These are phyloP conservation scores for Catajapyx aquilonaris DNA, from an alignment of 1,140 invertebrate species.

Conservation along the genomic window DNA sequence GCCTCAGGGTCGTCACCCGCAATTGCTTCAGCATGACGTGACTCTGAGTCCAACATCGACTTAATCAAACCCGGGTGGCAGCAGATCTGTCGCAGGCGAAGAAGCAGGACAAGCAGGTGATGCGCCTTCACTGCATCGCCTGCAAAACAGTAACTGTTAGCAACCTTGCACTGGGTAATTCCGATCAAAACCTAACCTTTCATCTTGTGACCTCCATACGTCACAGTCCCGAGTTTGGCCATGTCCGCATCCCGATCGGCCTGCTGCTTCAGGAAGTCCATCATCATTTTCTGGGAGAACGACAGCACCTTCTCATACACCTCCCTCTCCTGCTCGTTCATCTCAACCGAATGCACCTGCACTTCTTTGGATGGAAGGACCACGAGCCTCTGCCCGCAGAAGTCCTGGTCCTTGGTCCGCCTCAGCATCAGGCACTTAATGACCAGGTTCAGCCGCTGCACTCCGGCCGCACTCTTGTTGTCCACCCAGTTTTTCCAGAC, in stretches of 20 bases:
- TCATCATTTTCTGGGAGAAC: constrained; percentile 20
- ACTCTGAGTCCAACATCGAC: constrained; percentile 21
- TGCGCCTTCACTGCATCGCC: constrained; percentile 33
- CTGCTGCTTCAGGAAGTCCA: constrained; percentile 19
- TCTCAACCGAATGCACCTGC: constrained; percentile 29
- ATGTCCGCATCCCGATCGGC: constrained; percentile 14
- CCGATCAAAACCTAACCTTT: too few species aligned
- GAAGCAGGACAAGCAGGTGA: constrained; percentile 56
- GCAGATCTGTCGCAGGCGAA: constrained; percentile 71
- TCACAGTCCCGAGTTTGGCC: too few species aligned
- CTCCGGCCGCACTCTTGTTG: constrained; percentile 46
- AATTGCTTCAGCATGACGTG: constrained; percentile 16
- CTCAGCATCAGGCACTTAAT: constrained; percentile 62
- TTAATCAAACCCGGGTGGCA: constrained; percentile 65
- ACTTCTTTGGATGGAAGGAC: constrained; percentile 39
- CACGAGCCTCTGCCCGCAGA: constrained; percentile 26
- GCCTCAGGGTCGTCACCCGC: constrained; percentile 15
- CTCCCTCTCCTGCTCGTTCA: constrained; percentile 46
- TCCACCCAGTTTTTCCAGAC: constrained; percentile 42
- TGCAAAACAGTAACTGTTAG: constrained; percentile 30
- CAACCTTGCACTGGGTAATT: constrained; percentile 18
- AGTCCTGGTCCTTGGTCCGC: constrained; percentile 58
- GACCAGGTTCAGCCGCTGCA: constrained; percentile 47
- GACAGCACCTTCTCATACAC: constrained; percentile 34
- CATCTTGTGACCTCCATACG: too few species aligned